Percentiles rank a stretch among this genome's conserved stretches.
Conservation (phyloP, 2,797 vertebrate species). For the Sebastes kiyomatsui region DNA sequence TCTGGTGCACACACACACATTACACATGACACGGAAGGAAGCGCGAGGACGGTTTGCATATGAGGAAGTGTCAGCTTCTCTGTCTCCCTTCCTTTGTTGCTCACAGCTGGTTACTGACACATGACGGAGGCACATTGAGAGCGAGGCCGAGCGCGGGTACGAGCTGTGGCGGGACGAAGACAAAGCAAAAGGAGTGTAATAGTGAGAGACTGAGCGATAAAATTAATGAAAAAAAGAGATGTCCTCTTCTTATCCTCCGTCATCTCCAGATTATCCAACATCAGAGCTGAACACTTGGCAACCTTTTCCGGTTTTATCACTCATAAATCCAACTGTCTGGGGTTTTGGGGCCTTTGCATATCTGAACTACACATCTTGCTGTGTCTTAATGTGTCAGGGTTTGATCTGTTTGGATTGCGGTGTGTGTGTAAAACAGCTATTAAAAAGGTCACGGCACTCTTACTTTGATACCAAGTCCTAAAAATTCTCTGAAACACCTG, state of each 20-base stretch:
- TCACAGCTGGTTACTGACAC: slow-evolving; percentile 60
- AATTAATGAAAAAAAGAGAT: neutral
- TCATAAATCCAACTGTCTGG: slow-evolving; percentile 26
- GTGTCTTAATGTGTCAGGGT: neutral
- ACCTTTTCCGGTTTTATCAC: neutral
- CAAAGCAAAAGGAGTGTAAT: neutral
- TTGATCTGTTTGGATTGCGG: neutral
- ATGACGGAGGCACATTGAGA: slow-evolving; percentile 14
- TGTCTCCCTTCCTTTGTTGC: slow-evolving; percentile 47
- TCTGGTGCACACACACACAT: slow-evolving; percentile 1
- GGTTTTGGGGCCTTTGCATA: neutral
- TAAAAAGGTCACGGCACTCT: neutral
- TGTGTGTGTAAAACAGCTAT: neutral
- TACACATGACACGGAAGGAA: slow-evolving; percentile 18
- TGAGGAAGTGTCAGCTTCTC: slow-evolving; percentile 66
- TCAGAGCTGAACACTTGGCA: neutral
- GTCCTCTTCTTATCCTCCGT: neutral
- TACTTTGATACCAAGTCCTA: neutral
- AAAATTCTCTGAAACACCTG: neutral
- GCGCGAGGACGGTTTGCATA: slow-evolving; percentile 44
- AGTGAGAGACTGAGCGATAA: slow-evolving; percentile 3
- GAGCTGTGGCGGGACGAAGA: slow-evolving; percentile 5
- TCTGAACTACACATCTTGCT: slow-evolving; percentile 10
- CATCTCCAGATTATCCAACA: slow-evolving; percentile 14
- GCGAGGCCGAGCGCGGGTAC: neutral